Percentiles rank a stretch among this genome's conserved stretches.
phyloP scores from a whole-genome alignment of 92 coral and sea anemone species.

The Diadumene lineata region DNA sequence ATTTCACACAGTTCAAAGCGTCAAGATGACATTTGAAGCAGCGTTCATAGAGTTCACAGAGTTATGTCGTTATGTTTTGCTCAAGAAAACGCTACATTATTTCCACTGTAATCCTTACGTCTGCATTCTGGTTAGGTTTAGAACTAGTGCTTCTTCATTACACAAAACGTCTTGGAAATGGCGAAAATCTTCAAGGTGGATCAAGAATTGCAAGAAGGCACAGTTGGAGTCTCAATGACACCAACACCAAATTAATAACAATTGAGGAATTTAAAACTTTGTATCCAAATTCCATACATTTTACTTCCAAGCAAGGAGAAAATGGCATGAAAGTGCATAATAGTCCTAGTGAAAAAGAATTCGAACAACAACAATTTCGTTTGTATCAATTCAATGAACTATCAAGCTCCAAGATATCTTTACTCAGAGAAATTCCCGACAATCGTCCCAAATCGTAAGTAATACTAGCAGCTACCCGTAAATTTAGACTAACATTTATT shows the following conservation, averaged over 20 bases:
- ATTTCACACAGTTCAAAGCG: background rate
- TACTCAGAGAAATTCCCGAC: conserved; percentile 87
- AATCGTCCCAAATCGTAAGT: conserved; percentile 89
- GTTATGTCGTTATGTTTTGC: conserved; percentile 60
- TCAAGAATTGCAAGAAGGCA: conserved; percentile 12
- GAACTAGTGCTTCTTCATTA: conserved; percentile 66
- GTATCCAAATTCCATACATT: conserved; percentile 62
- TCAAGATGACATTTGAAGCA: background rate
- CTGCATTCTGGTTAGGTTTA: conserved; percentile 74
- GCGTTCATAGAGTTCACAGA: conserved; percentile 1
- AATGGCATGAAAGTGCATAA: conserved; percentile 57
- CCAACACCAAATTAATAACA: conserved; percentile 24
- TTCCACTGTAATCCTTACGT: conserved; percentile 66
- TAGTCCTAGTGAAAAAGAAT: conserved; percentile 41
- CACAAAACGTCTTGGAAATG: conserved; percentile 59
- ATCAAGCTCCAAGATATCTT: conserved; percentile 86
- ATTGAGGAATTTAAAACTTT: conserved; percentile 58
- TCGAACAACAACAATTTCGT: conserved; percentile 60
- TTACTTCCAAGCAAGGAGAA: conserved; percentile 67
- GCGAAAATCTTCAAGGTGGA: conserved; percentile 20
- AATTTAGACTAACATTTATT: conserved; percentile 13
- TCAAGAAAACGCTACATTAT: conserved; percentile 71
- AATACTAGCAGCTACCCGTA: conserved; percentile 13
- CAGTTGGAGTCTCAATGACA: background rate
- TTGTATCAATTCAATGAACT: conserved; percentile 87